A percentile compares a stretch with the other conserved stretches of the same genome.
These are phyloP conservation scores for Vollenhovia emeryi DNA, from an alignment of 1,140 invertebrate species.

Conservation along the genomic window DNA sequence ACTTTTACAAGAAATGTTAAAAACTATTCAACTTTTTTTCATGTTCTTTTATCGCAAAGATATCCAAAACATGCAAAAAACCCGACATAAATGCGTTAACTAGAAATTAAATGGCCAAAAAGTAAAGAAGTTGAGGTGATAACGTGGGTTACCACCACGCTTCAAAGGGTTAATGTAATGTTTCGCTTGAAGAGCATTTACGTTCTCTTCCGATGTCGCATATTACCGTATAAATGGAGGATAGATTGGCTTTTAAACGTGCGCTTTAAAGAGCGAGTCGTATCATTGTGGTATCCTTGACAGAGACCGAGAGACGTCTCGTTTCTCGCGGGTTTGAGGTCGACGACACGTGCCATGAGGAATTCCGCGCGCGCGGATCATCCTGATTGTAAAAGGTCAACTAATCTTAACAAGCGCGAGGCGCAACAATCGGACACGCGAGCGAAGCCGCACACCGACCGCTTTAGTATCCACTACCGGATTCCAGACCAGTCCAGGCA, in stretches of 20 bases:
- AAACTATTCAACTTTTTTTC: too few relatives aligned
- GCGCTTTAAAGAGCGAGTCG: conserved; percentile 2
- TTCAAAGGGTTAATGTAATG: too few relatives aligned
- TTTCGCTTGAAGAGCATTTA: conserved; percentile 16
- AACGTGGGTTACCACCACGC: too few relatives aligned
- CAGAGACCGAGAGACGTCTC: conserved; percentile 33
- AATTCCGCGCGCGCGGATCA: background rate
- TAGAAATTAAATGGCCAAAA: too few relatives aligned
- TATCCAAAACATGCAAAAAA: too few relatives aligned
- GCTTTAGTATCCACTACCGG: background rate
- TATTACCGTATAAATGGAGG: background rate
- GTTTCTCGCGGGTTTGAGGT: conserved; percentile 23
- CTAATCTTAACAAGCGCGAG: conserved; percentile 18
- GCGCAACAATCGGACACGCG: background rate
- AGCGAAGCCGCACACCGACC: background rate
- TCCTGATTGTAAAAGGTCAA: conserved; percentile 14
- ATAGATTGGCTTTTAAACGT: conserved; percentile 15
- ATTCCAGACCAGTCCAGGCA: background rate
- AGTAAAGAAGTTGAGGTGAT: too few relatives aligned
- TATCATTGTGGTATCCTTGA: conserved; percentile 17
- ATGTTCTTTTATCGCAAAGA: too few relatives aligned
- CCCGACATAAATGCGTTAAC: too few relatives aligned
- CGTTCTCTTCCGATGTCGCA: background rate
- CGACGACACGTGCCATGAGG: conserved; percentile 3
- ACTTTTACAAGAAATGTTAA: too few relatives aligned